Evolutionary conservation across 53 echinoderm and acorn worm species (phyloP), one percentile per base, ranked within the genome.

Genomic region (Actinopyga echinites): DNA sequence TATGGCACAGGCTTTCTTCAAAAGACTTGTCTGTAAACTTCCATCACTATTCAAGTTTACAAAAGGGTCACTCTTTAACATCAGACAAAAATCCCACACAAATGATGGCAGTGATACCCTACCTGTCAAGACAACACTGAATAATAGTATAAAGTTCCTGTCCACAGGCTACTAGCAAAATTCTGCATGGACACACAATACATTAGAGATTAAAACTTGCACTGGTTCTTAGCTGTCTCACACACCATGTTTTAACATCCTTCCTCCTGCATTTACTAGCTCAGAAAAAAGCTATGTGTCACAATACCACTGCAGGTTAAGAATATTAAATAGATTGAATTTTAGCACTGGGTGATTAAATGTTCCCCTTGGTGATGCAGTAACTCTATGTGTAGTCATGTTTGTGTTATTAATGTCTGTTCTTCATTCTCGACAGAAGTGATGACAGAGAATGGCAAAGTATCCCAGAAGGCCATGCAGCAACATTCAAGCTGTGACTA

Each of bases 261-360:
- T 69, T 35, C 43, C 69, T 42, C 40, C 25, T 69, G 69, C 69
- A 69, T 69, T 69, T 69, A 69, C 40, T 69, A 69, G 12, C 42
- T 38, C 69, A 42, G 38, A 26, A 42, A 69, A 69, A 69, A 40
- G 43, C 69, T 42, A 69, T 69, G 69, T 69, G 69, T 44, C 69
- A 69, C 40, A 69, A 38, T 37, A 69, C 42, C 21, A 40, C 69
- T 69, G 40, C 69, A 69, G 69, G 69, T 42, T 38, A 38, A 40
- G 69, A 69, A 69, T 69, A 69, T 69, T 69, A 69, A 69, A 69
- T 69, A 69, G 69, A 69, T 69, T 40, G 43, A 69, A 69, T 69
- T 69, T 69, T 69, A 38, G 69, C 69, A 40, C n/a, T 38, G 43
- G 69, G 69, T 69, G 69, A 69, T 69, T 69, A 69, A 42, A 69